Conservation (phyloP, 53 echinoderm and acorn worm genomes). For the Luidia sarsii region DNA sequence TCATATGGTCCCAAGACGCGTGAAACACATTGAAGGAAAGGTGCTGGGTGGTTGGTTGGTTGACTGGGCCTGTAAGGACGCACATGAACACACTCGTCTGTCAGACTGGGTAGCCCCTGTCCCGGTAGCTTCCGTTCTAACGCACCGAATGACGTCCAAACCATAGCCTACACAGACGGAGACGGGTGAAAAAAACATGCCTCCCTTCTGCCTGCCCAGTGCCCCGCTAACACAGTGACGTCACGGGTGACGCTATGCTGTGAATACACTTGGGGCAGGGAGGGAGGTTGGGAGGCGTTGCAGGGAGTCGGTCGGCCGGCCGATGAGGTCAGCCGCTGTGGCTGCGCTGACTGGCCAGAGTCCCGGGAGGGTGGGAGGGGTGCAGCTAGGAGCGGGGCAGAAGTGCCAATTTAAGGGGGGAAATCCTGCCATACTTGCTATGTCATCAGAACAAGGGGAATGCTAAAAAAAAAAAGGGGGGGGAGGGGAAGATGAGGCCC, state of each 20-base stretch:
- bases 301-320: too few relatives aligned
- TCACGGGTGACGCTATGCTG: constrained; percentile 36
- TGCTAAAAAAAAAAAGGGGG: too few relatives aligned
- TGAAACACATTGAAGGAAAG: constrained; percentile 22
- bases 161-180: too few relatives aligned
- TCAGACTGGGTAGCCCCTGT: background rate
- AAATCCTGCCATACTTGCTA: constrained; percentile 9
- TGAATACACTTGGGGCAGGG: too few relatives aligned
- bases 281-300: too few relatives aligned
- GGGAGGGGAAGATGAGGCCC: too few relatives aligned
- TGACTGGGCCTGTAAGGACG: background rate
- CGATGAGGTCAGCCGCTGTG: too few relatives aligned
- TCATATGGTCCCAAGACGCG: constrained; percentile 28
- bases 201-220: too few relatives aligned
- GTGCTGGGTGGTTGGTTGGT: constrained; percentile 16
- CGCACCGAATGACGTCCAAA: constrained; percentile 20
- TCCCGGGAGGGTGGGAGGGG: constrained; percentile 23
- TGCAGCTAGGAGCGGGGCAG: constrained; percentile 3
- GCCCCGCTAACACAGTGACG: constrained; percentile 17
- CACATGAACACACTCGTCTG: too few relatives aligned
- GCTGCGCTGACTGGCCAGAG: too few relatives aligned
- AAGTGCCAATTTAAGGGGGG: background rate
- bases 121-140: background rate
- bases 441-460: background rate
- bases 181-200: too few relatives aligned